phyloP scores from a whole-genome alignment of 2,888 invertebrate genomes.

The Dryomyza anilis region DNA sequence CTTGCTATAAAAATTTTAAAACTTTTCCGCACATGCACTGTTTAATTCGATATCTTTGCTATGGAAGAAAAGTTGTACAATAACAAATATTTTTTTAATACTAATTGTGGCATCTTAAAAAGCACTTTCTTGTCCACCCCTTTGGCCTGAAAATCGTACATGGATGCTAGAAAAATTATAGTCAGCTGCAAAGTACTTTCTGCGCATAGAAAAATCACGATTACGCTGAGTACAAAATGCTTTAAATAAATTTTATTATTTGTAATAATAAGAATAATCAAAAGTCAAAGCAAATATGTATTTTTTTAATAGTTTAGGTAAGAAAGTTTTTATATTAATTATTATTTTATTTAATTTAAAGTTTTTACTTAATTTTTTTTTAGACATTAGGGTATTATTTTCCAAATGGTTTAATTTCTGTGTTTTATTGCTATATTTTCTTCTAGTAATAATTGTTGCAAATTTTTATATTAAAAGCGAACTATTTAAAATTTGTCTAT shows the following conservation, averaged over 20 bases:
- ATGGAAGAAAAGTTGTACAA: neutral
- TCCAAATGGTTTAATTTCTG: neutral
- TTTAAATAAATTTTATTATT: too few species aligned
- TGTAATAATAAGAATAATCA: too few species aligned
- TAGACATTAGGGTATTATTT: too few species aligned
- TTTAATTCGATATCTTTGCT: neutral
- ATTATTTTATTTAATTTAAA: neutral
- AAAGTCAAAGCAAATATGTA: too few species aligned
- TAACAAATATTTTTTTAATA: neutral
- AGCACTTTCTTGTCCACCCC: constrained; percentile 36
- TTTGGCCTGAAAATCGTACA: constrained; percentile 46
- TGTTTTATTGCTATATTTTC: neutral
- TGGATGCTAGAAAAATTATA: constrained; percentile 42
- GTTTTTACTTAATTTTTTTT: too few species aligned
- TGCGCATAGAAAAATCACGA: neutral
- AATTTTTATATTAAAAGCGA: too few species aligned
- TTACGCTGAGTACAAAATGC: constrained; percentile 36
- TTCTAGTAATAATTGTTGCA: neutral
- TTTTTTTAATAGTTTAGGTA: too few species aligned
- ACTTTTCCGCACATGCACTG: neutral
- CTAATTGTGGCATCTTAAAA: constrained; percentile 22
- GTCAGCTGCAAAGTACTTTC: constrained; percentile 40
- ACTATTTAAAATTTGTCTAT: too few species aligned
- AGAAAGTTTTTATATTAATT: neutral
- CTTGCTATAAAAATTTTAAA: constrained; percentile 33